Evolutionary conservation across 1,140 invertebrate genomes (phyloP).

Genomic region (Aphelinus atriplicis): DNA sequence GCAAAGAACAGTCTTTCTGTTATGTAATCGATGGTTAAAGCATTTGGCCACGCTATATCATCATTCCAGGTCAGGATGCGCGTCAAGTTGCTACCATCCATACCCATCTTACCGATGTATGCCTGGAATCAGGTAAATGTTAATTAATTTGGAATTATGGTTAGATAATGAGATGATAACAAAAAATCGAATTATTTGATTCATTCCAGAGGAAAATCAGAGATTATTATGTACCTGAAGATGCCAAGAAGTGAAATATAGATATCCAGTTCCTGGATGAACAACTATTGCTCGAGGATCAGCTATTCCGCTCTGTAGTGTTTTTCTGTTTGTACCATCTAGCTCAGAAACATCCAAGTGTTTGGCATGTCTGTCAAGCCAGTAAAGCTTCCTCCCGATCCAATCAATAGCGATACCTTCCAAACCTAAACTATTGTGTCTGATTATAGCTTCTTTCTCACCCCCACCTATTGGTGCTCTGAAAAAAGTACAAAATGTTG

Average conservation of each 20-base stretch:
- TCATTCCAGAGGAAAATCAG: not conserved
- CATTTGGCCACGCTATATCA: slow-evolving; percentile 98
- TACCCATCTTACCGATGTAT: slow-evolving; percentile 96
- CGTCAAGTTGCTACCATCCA: slow-evolving; percentile 94
- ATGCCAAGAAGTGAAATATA: slow-evolving; percentile 97
- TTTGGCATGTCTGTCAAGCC: slow-evolving; percentile 95
- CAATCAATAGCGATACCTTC: slow-evolving; percentile 98
- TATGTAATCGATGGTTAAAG: slow-evolving; percentile 96
- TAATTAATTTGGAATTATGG: not conserved
- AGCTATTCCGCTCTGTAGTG: slow-evolving; percentile 85
- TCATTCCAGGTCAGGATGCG: slow-evolving; percentile 91
- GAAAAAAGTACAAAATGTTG: slow-evolving; percentile 50
- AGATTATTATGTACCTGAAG: slow-evolving; percentile 67
- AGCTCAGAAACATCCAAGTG: slow-evolving; percentile 93
- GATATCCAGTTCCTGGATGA: slow-evolving; percentile 92
- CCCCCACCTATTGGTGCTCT: slow-evolving; percentile 61
- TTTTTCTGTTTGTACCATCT: slow-evolving; percentile 91
- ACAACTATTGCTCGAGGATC: slow-evolving; percentile 95
- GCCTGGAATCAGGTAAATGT: slow-evolving; percentile 68
- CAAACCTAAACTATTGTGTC: slow-evolving; percentile 92
- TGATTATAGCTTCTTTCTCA: slow-evolving; percentile 84
- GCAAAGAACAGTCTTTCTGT: slow-evolving; percentile 96
- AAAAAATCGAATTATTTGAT: not conserved
- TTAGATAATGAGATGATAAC: not conserved
- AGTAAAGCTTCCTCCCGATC: slow-evolving; percentile 96